Evolutionary conservation across 1,140 invertebrate species (phyloP), one percentile per base, ranked within the genome.

Genomic region (Drosophila sechellia): DNA sequence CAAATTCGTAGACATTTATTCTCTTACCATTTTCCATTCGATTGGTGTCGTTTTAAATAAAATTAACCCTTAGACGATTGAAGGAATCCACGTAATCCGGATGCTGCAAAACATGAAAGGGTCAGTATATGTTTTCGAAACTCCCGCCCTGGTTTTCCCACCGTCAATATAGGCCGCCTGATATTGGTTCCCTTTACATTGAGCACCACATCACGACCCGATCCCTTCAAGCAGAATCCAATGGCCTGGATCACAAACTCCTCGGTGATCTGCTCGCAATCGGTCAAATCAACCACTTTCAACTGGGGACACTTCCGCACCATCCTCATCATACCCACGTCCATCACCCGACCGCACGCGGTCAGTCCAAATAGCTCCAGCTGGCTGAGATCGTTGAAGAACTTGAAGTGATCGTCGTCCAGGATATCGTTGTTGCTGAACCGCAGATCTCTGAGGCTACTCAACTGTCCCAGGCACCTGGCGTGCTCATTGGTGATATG

Each of bases 321-420:
- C 37, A 89, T 13, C 0, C 69, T 27, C 69, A 78, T 80, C 6
- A 90, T 43, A 0, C 84, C 84, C 2, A 60, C n/a, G 35, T 84
- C 85, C 8, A 57, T 64, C 25, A 89, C 61, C 1, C 43, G 54
- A 2, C 61, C 80, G 31, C 84, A 89, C 43, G 50, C 77, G 0
- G 42, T 49, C 27, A 89, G 5, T 0, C 61, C 69, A 4, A 84
- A 75, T 0, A 39, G 6, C 17, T 69, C 56, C 5, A 89, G 48
- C 15, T 46, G 5, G 2, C 5, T 35, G 3, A 89, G 58, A 0
- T 89, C 69, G 22, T 84, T 90, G 49, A 89, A 84, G 22, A 73
- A 78, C 68, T 74, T 77, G 5, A 89, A 80, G 39, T 89, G 85
- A 39, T 77, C 77, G 11, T 89, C 85, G 20, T 89, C 79, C 2